These are phyloP conservation scores for Magallana angulata DNA, from an alignment of 1,140 invertebrate species.

Conservation along the genomic window DNA sequence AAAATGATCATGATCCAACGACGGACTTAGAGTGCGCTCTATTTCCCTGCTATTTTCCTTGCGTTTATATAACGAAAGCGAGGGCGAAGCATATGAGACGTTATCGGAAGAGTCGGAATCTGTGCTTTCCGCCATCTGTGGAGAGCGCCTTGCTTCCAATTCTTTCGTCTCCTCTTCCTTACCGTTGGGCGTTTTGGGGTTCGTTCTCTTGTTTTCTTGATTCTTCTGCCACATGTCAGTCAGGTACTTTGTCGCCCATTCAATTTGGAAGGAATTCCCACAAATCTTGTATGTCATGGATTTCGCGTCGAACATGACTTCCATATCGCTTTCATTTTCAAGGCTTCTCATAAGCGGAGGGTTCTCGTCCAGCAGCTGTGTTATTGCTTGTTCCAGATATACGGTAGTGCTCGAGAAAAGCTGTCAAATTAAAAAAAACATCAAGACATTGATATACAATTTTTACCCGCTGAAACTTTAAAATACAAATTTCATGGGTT, in stretches of 20 bases:
- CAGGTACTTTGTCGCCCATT: constrained; percentile 52
- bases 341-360: constrained; percentile 42
- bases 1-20: neutral
- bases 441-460: too few species aligned
- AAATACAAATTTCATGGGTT: too few species aligned
- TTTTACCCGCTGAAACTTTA: too few species aligned
- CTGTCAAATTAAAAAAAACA: constrained; percentile 35
- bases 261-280: constrained; percentile 55
- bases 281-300: constrained; percentile 48
- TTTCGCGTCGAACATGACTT: constrained; percentile 47
- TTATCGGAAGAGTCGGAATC: neutral
- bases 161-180: neutral
- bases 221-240: constrained; percentile 12
- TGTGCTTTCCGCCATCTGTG: neutral
- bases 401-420: constrained; percentile 50
- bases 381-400: constrained; percentile 42
- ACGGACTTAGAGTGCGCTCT: neutral
- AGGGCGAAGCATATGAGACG: neutral
- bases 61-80: neutral
- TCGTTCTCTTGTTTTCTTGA: neutral
- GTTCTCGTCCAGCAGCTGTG: constrained; percentile 51
- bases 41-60: neutral
- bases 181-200: neutral
- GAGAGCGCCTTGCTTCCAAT: neutral
- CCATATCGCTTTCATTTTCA: constrained; percentile 52